These are phyloP conservation scores for Trichogramma dendrolimi DNA, from an alignment of 2,888 invertebrate species.

Conservation along the genomic window DNA sequence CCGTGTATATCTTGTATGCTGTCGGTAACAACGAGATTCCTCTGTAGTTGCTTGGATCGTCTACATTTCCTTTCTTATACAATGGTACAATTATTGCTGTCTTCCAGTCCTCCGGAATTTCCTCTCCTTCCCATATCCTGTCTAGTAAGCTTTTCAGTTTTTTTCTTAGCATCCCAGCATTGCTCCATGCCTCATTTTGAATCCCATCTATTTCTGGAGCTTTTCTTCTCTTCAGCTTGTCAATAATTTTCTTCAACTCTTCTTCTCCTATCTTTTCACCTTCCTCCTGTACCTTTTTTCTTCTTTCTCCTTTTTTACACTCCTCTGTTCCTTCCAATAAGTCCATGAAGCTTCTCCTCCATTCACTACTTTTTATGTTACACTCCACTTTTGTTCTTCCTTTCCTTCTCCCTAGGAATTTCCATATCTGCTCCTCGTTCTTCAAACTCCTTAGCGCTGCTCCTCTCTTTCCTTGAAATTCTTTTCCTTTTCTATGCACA, in stretches of 20 bases:
- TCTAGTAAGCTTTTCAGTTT: neutral
- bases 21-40: conserved; percentile 26
- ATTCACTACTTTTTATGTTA: conserved; percentile 19
- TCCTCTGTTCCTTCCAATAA: conserved; percentile 10
- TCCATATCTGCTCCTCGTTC: conserved; percentile 15
- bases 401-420: conserved; percentile 11
- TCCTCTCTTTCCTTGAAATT: neutral
- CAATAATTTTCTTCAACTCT: neutral
- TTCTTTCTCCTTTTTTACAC: neutral
- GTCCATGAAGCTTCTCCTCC: conserved; percentile 17
- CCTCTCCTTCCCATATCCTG: conserved; percentile 18
- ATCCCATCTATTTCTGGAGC: no score
- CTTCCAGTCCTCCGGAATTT: conserved; percentile 21
- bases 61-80: conserved; percentile 21
- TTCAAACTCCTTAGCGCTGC: conserved; percentile 12
- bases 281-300: conserved; percentile 4
- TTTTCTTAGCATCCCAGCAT: neutral
- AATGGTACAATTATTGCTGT: conserved; percentile 17
- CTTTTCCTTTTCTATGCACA: neutral
- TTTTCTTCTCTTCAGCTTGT: no score
- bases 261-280: conserved; percentile 6
- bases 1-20: conserved; percentile 26
- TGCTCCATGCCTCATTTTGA: no score
- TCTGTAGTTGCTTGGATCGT: conserved; percentile 21
- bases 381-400: conserved; percentile 7